Base-by-base conservation (phyloP, 2,113 vertebrate species). In the Cyanoramphus novaezelandiae region DNA sequence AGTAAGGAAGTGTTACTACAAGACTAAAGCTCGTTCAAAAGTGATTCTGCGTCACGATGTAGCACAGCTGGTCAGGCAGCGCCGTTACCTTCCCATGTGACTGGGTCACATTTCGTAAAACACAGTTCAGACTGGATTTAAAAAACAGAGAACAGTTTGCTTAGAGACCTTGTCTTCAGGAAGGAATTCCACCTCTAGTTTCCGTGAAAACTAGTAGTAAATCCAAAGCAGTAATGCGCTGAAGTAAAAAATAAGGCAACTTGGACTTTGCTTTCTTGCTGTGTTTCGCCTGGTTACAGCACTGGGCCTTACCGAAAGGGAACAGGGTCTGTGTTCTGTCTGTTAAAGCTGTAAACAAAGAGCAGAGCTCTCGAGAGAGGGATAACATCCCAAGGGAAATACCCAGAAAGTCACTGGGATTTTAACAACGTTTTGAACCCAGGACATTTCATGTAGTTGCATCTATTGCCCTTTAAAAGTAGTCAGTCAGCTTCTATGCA, bases 211-310 rank as follows among this genome's bases (percentile, higher is more conserved):
- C 0, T 0, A 39, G 69, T 23, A 77, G 86, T 18, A 60, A 79
- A 82, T n/a, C 20, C 29, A 24, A 67, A 74, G 78, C 3, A 81
- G 44, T 18, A 46, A 50, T 0, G 46, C 2, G 10, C 47, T 44
- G 41, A 50, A 75, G 84, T 76, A 69, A 47, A 77, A 90, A 94
- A 86, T 96, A 97, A 97, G 96, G 97, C 95, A 97, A 92, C 86
- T 94, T 4, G 0, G 71, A 20, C 70, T 77, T 63, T 11, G 0
- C 33, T 72, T 7, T 1, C 0, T 5, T 8, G 57, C 57, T 20
- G 37, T 10, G 47, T 8, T 35, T 59, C 13, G 6, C 33, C 52
- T 6, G 52, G 50, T 21, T 9, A 2, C 16, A 35, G 72, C 41
- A 4, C 72, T 11, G 83, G 52, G 62, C 21, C 75, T 1, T 16